A percentile compares a stretch with the other conserved stretches of the same genome.
These are phyloP conservation scores for Actinernus sp. DNA, from an alignment of 92 coral and sea anemone genomes.

Conservation along the genomic window DNA sequence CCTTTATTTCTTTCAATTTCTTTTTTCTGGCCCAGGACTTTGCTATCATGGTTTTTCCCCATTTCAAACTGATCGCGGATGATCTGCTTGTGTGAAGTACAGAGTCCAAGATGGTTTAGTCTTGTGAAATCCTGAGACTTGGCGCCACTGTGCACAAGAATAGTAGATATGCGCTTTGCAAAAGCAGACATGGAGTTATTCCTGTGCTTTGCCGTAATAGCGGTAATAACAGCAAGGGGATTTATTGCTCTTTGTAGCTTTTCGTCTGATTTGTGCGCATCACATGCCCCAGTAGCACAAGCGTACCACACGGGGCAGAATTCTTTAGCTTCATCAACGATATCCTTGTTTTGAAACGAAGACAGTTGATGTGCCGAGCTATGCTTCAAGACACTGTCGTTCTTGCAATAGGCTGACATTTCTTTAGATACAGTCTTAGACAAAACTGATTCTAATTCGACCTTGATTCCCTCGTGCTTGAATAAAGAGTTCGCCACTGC, in stretches of 20 bases:
- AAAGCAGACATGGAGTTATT: slow-evolving; percentile 17
- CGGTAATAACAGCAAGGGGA: slow-evolving; percentile 20
- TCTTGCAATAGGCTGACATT: background rate
- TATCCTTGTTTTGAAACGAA: background rate
- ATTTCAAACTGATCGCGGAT: slow-evolving; percentile 17
- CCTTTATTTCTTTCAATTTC: too few relatives aligned
- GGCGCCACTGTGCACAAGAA: slow-evolving; percentile 31
- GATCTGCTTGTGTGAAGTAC: slow-evolving; percentile 29
- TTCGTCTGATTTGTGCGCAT: too few relatives aligned
- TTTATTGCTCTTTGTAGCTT: too few relatives aligned
- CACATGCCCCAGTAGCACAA: background rate
- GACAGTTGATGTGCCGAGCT: background rate
- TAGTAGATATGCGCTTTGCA: slow-evolving; percentile 16
- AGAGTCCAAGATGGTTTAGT: slow-evolving; percentile 14
- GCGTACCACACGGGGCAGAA: background rate
- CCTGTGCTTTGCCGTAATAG: slow-evolving; percentile 19
- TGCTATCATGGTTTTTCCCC: background rate
- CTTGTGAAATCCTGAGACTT: slow-evolving; percentile 18
- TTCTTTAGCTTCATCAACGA: background rate
- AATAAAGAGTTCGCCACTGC: background rate
- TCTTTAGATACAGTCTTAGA: background rate
- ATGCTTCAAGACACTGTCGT: background rate
- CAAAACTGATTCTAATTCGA: background rate
- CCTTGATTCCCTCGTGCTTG: background rate
- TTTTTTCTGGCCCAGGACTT: background rate